A percentile compares a stretch with the other conserved stretches of the same genome.
Evolutionary conservation across 2,888 invertebrate species (phyloP).

Genomic region (Girardia tigrina): DNA sequence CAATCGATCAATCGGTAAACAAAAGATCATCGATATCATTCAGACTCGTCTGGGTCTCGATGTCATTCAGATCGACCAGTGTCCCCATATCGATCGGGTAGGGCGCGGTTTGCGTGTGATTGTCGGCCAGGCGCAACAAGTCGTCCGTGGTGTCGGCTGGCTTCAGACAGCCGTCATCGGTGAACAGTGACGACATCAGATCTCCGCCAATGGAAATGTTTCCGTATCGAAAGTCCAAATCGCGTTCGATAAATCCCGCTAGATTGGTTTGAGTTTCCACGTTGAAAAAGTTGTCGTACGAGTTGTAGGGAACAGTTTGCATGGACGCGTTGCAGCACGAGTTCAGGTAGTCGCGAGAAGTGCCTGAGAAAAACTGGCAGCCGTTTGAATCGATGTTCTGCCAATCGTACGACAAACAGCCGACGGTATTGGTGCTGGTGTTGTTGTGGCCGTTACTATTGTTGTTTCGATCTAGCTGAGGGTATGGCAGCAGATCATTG

Average conservation of each 20-base stretch:
- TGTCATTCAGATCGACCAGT: not conserved
- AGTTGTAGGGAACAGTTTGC: conserved; percentile 12
- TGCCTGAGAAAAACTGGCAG: not conserved
- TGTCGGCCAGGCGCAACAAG: not conserved
- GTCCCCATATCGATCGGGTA: not conserved
- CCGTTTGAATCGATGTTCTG: not conserved
- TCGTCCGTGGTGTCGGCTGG: not conserved
- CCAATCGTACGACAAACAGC: not conserved
- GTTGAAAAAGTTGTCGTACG: not conserved
- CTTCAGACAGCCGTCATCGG: not conserved
- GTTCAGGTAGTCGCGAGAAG: not conserved
- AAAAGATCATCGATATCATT: conserved; percentile 9
- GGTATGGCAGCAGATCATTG: not conserved
- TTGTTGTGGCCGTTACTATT: not conserved
- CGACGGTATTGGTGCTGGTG: not conserved
- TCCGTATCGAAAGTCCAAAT: not conserved
- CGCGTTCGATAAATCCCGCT: not conserved
- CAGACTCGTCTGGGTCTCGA: not conserved
- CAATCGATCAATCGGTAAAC: not conserved
- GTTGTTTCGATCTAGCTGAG: not conserved
- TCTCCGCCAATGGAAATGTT: not conserved
- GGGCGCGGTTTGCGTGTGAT: not conserved
- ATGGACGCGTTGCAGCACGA: conserved; percentile 16
- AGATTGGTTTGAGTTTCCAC: not conserved
- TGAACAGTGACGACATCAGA: not conserved